Evolutionary conservation across 2,888 invertebrate species (phyloP), one percentile per base, ranked within the genome.

Genomic region (Lobophora halterata): DNA sequence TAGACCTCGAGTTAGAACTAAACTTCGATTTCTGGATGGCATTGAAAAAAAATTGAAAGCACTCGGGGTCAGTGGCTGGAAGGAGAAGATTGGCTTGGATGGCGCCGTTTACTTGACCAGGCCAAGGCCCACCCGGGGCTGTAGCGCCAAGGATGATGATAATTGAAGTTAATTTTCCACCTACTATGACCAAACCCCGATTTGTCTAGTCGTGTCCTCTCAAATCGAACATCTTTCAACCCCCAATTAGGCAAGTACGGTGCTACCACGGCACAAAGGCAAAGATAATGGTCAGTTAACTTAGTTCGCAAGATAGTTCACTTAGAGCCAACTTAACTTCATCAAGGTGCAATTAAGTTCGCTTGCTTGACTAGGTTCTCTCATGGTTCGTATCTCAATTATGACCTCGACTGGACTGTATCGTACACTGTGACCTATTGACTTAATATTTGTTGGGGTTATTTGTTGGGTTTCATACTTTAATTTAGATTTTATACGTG

Each of bases 261-360:
- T 65, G 75, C 78, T 66, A 68, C 72, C 63, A 58, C 52, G 61
- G 78, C 81, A 86, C 86, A 87, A 87, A 86, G 86, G 85, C 83
- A 78, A 72, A 81, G 85, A 87, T 86, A 86, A 86, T 86, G 85
- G 86, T 80, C 86, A 81, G 85, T 75, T 83, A 86, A 86, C 86
- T 85, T 77, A 85, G 81, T 85, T 85, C 69, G 55, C 69, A 86
- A 87, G 86, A 86, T 86, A 86, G 83, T 85, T 86, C 86, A 86
- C 86, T 87, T 86, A 79, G 77, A 72, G 49, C 67, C 54, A 78
- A 75, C 80, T 75, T 82, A 75, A 83, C 79, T 83, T 83, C 80
- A 80, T 83, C 83, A 83, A 82, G 78, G 80, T 74, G 82, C 82
- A 86, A 85, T 86, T 86, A 85, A 86, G 82, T 81, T 73, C 67